A percentile compares a stretch with the other conserved stretches of the same genome.
phyloP scores from a whole-genome alignment of 2,797 vertebrate species.

The Anolis apletophallus region DNA sequence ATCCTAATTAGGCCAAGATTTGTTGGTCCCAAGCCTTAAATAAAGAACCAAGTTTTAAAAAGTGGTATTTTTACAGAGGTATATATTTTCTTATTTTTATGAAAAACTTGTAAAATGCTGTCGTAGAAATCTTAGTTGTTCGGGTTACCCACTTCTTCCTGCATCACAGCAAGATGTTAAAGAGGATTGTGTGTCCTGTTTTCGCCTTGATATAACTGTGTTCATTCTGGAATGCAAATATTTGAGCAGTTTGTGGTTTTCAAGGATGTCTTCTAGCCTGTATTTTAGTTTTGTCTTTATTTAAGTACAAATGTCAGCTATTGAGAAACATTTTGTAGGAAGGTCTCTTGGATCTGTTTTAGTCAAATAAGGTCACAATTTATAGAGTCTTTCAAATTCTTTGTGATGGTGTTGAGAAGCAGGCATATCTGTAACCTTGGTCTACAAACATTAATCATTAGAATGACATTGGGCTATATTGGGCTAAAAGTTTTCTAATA shows the following conservation, averaged over 20 bases:
- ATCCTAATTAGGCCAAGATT: too few species aligned
- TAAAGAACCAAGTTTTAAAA: background rate
- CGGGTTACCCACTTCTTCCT: too few species aligned
- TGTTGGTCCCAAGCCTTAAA: too few species aligned
- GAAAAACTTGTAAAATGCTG: background rate
- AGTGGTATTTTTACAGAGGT: background rate
- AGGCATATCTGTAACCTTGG: background rate
- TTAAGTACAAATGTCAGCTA: slow-evolving; percentile 4
- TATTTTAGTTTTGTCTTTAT: slow-evolving; percentile 6
- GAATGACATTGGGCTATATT: background rate
- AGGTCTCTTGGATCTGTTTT: background rate
- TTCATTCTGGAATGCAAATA: background rate
- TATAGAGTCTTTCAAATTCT: background rate
- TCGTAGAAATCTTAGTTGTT: background rate
- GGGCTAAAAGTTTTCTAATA: background rate
- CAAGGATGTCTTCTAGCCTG: background rate
- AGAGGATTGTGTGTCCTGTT: background rate
- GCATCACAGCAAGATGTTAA: background rate
- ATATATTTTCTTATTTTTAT: background rate
- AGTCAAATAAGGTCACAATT: background rate
- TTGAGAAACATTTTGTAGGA: background rate
- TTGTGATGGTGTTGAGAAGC: background rate
- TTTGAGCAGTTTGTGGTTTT: slow-evolving; percentile 9
- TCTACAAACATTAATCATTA: background rate
- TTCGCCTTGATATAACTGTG: slow-evolving; percentile 13